These are phyloP conservation scores for Pipistrellus pipistrellus DNA, from an alignment of 2,797 vertebrate genomes.

Conservation along the genomic window DNA sequence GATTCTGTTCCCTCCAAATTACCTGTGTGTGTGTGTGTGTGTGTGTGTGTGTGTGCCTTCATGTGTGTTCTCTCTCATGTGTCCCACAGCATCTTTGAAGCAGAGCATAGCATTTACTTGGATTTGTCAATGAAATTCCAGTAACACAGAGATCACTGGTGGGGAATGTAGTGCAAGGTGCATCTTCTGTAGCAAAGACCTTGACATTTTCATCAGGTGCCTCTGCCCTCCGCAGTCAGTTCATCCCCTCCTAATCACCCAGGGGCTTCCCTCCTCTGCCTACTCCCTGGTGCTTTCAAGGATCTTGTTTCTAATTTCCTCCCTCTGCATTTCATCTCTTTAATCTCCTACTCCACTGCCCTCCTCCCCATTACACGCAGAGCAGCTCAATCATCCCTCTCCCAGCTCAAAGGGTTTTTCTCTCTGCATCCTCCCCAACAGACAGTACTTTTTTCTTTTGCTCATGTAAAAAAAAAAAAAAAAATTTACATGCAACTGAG, in stretches of 20 bases:
- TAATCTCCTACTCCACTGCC: not conserved
- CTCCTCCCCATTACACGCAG: not conserved
- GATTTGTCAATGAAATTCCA: not conserved
- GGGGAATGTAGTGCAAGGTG: not conserved
- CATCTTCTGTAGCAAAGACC: not conserved
- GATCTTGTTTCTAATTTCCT: not conserved
- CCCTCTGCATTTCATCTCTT: not conserved
- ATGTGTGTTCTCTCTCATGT: rapidly evolving
- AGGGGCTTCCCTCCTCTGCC: not conserved
- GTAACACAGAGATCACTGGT: not conserved
- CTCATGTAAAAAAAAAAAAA: not conserved
- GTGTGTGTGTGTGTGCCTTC: too few relatives aligned
- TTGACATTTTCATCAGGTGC: not conserved
- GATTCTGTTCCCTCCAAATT: not conserved
- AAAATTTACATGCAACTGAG: not conserved
- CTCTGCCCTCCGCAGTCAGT: not conserved
- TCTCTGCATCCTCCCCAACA: not conserved
- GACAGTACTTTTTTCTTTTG: not conserved
- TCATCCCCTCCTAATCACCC: not conserved
- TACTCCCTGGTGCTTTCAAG: not conserved
- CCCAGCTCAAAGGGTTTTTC: not conserved
- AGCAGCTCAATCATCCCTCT: not conserved
- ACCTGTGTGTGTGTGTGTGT: rapidly evolving
- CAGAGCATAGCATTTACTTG: not conserved
- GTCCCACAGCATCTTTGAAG: not conserved